phyloP scores from a whole-genome alignment of 2,113 vertebrate genomes.

The Spea multiplicata region DNA sequence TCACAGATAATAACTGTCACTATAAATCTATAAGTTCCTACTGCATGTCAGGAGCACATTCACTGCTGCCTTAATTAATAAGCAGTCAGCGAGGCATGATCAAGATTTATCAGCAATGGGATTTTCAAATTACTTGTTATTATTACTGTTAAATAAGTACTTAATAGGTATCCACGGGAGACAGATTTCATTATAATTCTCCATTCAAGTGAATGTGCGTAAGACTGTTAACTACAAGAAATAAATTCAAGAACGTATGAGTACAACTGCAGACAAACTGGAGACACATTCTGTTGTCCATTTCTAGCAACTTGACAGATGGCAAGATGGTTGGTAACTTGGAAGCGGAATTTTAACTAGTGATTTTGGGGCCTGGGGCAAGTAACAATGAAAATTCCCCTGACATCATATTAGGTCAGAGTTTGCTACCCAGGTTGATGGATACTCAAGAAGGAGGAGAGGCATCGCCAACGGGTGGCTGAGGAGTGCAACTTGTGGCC shows the following conservation, averaged over 20 bases:
- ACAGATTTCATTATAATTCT: constrained; percentile 30
- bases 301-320: constrained; percentile 10
- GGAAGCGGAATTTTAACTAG: too few relatives aligned
- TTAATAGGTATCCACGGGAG: constrained; percentile 40
- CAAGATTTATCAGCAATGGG: constrained; percentile 34
- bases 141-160: constrained; percentile 41
- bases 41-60: constrained; percentile 26
- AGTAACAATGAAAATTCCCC: too few relatives aligned
- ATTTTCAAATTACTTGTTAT: constrained; percentile 38
- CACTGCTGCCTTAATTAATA: constrained; percentile 33
- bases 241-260: constrained; percentile 34
- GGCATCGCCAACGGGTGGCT: too few relatives aligned
- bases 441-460: too few relatives aligned
- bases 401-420: too few relatives aligned
- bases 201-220: constrained; percentile 2
- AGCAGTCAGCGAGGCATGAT: constrained; percentile 25
- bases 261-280: constrained; percentile 28
- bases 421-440: too few relatives aligned
- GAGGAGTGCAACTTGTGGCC: too few relatives aligned
- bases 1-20: background rate
- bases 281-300: constrained; percentile 14
- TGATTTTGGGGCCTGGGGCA: too few relatives aligned
- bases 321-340: too few relatives aligned
- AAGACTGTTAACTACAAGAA: constrained; percentile 22
- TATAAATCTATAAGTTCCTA: constrained; percentile 38